Conservation (phyloP, 2,797 vertebrate species). For the Cheirogaleus major region DNA sequence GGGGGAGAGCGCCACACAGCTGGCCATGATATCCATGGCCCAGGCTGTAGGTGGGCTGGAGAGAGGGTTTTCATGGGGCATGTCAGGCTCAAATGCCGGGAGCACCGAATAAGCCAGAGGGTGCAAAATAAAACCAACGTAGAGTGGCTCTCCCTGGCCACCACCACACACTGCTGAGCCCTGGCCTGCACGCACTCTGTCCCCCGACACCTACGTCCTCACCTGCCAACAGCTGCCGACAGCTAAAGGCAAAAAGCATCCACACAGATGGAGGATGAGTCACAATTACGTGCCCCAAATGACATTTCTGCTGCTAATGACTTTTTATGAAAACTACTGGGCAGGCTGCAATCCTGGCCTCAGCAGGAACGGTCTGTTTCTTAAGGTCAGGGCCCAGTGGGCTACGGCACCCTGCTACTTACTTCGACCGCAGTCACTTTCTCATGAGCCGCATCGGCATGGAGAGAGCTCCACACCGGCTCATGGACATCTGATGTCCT, state of each 20-base stretch:
- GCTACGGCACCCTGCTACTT: not conserved
- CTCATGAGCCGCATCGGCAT: not conserved
- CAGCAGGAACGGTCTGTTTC: constrained; percentile 25
- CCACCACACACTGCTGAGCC: not conserved
- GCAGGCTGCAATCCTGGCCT: not conserved
- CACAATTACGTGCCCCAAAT: not conserved
- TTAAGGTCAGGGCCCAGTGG: constrained; percentile 30
- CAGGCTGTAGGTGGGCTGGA: not conserved
- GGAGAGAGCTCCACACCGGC: not conserved
- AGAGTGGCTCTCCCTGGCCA: not conserved
- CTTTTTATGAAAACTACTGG: not conserved
- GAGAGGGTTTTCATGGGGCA: not conserved
- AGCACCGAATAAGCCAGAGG: not conserved
- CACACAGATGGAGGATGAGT: not conserved
- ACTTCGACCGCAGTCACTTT: not conserved
- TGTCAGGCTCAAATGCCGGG: not conserved
- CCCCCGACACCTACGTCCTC: not conserved
- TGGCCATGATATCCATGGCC: not conserved
- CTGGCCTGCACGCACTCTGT: not conserved
- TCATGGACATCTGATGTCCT: not conserved
- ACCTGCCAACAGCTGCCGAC: not conserved
- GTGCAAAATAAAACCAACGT: not conserved
- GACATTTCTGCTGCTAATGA: constrained; percentile 39
- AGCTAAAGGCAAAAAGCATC: not conserved
- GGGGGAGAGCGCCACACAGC: not conserved